Conservation (phyloP, 1,140 invertebrate genomes). For the Eupristina koningsbergeri region DNA sequence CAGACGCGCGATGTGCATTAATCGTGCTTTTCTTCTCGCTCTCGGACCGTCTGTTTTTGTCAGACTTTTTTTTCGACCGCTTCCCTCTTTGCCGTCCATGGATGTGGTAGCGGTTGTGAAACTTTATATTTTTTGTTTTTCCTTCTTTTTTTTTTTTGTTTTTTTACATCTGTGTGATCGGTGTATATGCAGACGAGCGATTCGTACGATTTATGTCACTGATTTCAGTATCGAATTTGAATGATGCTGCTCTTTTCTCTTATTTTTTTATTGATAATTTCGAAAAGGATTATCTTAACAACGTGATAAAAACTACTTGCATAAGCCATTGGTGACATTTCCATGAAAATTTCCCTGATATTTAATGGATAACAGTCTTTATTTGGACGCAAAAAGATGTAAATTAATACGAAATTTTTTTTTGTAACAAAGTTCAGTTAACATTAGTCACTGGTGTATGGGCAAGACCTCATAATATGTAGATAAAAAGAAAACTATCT, state of each 20-base stretch:
- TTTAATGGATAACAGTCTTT: neutral
- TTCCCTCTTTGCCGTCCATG: neutral
- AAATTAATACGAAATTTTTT: neutral
- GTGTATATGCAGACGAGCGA: neutral
- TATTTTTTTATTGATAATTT: neutral
- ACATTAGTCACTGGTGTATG: neutral
- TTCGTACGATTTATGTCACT: neutral
- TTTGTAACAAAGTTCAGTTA: neutral
- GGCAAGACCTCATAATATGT: neutral
- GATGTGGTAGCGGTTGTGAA: too few species aligned
- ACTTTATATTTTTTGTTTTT: too few species aligned
- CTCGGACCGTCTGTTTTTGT: neutral
- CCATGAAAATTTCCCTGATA: neutral
- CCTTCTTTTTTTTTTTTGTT: too few species aligned
- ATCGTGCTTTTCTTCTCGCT: neutral
- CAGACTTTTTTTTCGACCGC: neutral
- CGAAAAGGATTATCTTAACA: neutral
- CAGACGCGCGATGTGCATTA: neutral
- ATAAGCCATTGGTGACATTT: neutral
- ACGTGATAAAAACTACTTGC: neutral
- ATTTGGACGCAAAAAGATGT: neutral
- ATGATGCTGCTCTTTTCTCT: neutral
- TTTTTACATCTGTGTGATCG: neutral
- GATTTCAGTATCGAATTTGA: constrained; percentile 6
- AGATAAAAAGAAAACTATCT: too few species aligned